A percentile compares a stretch with the other conserved stretches of the same genome.
These are phyloP conservation scores for Pampusana beccarii DNA, from an alignment of 2,113 vertebrate genomes.

Conservation along the genomic window DNA sequence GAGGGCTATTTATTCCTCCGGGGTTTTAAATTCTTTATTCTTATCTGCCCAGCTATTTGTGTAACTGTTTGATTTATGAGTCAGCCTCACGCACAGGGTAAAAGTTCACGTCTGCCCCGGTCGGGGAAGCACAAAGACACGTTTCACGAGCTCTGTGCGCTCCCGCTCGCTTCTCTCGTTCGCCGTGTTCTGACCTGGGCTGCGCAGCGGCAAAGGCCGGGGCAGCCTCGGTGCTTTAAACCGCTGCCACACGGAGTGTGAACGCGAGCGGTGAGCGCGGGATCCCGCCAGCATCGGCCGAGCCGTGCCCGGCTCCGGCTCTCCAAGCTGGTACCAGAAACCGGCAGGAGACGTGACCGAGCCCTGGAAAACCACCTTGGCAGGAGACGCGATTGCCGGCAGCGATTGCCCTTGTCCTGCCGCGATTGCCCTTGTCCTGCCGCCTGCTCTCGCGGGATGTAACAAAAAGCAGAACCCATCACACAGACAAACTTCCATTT, in stretches of 20 bases:
- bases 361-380: neutral
- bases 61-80: constrained; percentile 60
- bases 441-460: accelerated
- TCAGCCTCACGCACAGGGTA: constrained; percentile 29
- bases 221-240: neutral
- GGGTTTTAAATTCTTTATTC: neutral
- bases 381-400: neutral
- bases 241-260: neutral
- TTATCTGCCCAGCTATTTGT: constrained; percentile 9
- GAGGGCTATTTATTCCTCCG: neutral
- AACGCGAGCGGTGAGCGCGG: accelerated
- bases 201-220: neutral
- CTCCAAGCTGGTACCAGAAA: neutral
- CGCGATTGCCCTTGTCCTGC: accelerated
- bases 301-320: neutral
- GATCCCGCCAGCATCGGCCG: accelerated
- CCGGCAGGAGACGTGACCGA: accelerated
- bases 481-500: accelerated
- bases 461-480: neutral
- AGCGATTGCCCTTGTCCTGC: neutral
- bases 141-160: neutral
- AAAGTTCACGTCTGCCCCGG: constrained; percentile 51
- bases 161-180: neutral
- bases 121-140: constrained; percentile 19
- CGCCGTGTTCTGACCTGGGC: neutral